Evolutionary conservation across 2,888 invertebrate genomes (phyloP), one percentile per base, ranked within the genome.

Genomic region (Pocota personata): DNA sequence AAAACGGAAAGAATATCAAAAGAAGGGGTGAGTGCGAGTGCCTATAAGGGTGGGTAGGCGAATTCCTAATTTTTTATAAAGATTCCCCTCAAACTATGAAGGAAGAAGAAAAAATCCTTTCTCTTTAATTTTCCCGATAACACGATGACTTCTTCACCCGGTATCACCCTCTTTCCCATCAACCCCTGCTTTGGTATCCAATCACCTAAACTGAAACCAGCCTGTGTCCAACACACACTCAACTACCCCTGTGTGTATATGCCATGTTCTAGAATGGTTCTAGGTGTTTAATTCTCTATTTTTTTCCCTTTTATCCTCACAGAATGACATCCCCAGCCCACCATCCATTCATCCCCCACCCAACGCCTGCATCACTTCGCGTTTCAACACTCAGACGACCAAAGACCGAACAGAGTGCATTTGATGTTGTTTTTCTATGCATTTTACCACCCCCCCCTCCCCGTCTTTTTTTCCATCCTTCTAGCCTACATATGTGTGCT

Each of bases 361-460:
- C 55, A 43, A 55, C 40, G 40, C 30, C 46, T 52, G 24, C 76
- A 76, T 67, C 48, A 24, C 69, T 35, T 62, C 30, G 30, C 66
- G 46, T 66, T 82, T 77, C 77, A 82, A 58, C 82, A 78, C 82
- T 86, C 72, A 86, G 86, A 86, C 86, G 82, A 82, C 72, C 86
- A 82, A 86, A 86, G 86, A 77, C 82, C 82, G 72, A 72, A 52
- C 84, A 66, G 80, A 86, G 72, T 86, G 82, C 86, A 86, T 82
- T 86, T 72, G 86, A 86, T 86, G 86, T 86, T 72, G 77, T 60
- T 83, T 76, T 73, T 83, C 72, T 72, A 72, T 78, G 78, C 71
- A 57, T 60, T 79, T 75, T 37, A 43, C 40, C 35, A 48, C 35
- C n/a, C 52, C n/a, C 55, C 46, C 82, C 76, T 58, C 37, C 19